Evolutionary conservation across 2,888 invertebrate genomes (phyloP).

Genomic region (Acanthacorydalis orientalis): DNA sequence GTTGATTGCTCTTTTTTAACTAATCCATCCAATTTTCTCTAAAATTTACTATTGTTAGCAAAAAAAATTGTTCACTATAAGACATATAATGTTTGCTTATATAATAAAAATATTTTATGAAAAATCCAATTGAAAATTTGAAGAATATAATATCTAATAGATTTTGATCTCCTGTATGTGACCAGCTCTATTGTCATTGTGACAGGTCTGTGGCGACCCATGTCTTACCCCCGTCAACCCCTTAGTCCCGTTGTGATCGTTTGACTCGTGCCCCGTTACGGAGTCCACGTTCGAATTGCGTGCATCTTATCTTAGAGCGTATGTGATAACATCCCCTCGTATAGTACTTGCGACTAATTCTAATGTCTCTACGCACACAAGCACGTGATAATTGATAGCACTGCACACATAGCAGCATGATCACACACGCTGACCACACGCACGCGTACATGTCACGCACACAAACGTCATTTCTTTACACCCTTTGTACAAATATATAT

Average conservation of each 20-base stretch:
- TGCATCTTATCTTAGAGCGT: constrained; percentile 16
- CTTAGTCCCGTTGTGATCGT: too few relatives aligned
- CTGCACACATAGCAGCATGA: not conserved
- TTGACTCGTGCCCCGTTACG: too few relatives aligned
- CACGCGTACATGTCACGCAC: not conserved
- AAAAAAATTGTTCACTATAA: too few relatives aligned
- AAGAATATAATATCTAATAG: not conserved
- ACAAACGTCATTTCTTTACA: not conserved
- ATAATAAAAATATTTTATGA: not conserved
- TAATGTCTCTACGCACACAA: constrained; percentile 27
- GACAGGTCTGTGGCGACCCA: too few relatives aligned
- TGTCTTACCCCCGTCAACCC: too few relatives aligned
- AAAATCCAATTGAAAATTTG: not conserved
- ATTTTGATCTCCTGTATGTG: not conserved
- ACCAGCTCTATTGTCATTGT: not conserved
- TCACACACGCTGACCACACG: not conserved
- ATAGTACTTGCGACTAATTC: constrained; percentile 25
- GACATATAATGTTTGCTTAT: too few relatives aligned
- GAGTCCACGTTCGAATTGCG: constrained; percentile 9
- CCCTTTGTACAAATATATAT: too few relatives aligned
- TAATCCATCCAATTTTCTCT: too few relatives aligned
- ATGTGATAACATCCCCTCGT: too few relatives aligned
- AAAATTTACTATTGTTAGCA: too few relatives aligned
- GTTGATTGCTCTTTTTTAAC: too few relatives aligned
- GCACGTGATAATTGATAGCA: constrained; percentile 19